phyloP scores from a whole-genome alignment of 2,113 vertebrate species.

The Paratilapia polleni region DNA sequence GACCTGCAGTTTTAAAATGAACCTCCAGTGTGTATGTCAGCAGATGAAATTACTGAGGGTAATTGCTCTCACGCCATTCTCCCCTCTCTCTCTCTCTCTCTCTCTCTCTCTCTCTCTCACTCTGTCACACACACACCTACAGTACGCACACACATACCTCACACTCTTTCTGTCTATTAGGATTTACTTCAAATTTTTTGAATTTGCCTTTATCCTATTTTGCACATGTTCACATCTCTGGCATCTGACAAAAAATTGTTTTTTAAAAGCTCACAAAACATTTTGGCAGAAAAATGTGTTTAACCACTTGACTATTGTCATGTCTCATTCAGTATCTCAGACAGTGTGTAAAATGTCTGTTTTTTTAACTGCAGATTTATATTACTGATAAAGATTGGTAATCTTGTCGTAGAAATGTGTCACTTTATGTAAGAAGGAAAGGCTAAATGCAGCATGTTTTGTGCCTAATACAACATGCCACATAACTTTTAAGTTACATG shows the following conservation, averaged over 20 bases:
- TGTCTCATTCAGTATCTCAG: neutral
- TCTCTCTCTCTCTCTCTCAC: neutral
- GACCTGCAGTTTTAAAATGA: slow-evolving; percentile 76
- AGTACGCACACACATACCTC: neutral
- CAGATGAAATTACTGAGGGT: slow-evolving; percentile 70
- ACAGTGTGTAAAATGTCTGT: neutral
- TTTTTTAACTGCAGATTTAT: neutral
- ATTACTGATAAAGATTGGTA: neutral
- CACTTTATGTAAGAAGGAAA: no score
- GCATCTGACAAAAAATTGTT: neutral
- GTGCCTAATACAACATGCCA: neutral
- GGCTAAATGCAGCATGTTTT: neutral
- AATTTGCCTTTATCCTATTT: neutral
- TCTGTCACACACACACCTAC: neutral
- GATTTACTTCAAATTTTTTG: neutral
- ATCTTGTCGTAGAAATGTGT: neutral
- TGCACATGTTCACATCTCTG: neutral
- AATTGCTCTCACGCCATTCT: slow-evolving; percentile 59
- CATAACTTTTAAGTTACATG: neutral
- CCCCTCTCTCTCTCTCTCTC: neutral
- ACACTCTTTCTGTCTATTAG: neutral
- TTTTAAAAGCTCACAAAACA: neutral
- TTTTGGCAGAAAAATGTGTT: neutral
- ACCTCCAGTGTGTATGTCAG: slow-evolving; percentile 73
- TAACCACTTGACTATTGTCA: neutral